Evolutionary conservation across 2,888 invertebrate genomes (phyloP), one percentile per base, ranked within the genome.

Genomic region (Portevinia maculata): DNA sequence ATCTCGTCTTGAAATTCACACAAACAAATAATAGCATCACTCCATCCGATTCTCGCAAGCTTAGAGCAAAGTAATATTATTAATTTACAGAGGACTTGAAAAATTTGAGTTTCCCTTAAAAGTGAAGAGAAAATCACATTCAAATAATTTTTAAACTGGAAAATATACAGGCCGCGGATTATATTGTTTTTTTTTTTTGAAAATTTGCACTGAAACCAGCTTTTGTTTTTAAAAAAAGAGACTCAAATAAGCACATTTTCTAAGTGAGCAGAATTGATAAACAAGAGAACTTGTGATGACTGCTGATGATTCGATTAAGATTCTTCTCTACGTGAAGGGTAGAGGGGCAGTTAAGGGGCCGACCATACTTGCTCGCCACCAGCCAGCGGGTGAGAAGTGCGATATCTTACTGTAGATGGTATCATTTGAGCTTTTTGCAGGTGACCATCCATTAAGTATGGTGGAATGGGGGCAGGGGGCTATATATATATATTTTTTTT

Each of bases 231-330:
- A n/a, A n/a, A n/a, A n/a, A n/a, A n/a, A n/a, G n/a, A n/a, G n/a
- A n/a, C n/a, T n/a, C n/a, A n/a, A 34, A 34, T 53, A 53, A 71
- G 53, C 37, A 17, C 44, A 34, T 53, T 28, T 44, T 71, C 71
- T 41, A 53, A 62, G n/a, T n/a, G n/a, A n/a, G 32, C 21, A 11
- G 46, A 67, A 44, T 55, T 67, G 52, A 41, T 24, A 71, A 71
- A 52, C 34, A 71, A 41, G 11, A 62, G 13, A 71, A 53, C 71
- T 71, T 32, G 50, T 37, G 60, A 71, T 62, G 60, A 71, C 19
- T 9, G 19, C 8, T 11, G 19, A 44, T 44, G 44, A 44, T 70
- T 64, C 65, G 52, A 52, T 52, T 52, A 21, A 13, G 32, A 37
- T 2, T 15, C 24, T n/a, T 8, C 6, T 15, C 37, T 11, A 4